A percentile compares a stretch with the other conserved stretches of the same genome.
phyloP scores from a whole-genome alignment of 2,113 vertebrate genomes.

The Anas platyrhynchos region DNA sequence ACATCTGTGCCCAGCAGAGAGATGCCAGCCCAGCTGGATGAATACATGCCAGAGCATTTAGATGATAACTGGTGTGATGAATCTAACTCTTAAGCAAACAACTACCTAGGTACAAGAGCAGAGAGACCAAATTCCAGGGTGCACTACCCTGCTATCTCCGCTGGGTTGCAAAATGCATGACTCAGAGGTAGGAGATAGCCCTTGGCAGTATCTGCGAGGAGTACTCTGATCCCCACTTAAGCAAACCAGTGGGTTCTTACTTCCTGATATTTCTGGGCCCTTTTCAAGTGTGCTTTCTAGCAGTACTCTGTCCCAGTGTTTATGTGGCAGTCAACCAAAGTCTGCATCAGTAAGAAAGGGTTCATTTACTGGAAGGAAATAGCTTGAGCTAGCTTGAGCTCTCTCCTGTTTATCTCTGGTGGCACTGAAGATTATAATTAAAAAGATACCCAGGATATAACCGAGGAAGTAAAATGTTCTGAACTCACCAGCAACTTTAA shows the following conservation, averaged over 20 bases:
- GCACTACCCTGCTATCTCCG: neutral
- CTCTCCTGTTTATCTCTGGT: neutral
- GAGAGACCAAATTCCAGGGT: slow-evolving; percentile 18
- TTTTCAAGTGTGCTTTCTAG: neutral
- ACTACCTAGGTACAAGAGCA: slow-evolving; percentile 13
- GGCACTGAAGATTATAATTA: neutral
- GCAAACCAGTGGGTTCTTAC: neutral
- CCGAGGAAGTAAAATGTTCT: neutral
- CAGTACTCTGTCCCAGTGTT: neutral
- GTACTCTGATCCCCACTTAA: neutral
- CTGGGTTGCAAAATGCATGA: neutral
- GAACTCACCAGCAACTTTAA: neutral
- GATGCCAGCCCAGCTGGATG: slow-evolving; percentile 2
- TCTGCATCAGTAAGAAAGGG: neutral
- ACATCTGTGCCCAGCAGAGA: neutral
- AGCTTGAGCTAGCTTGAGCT: neutral
- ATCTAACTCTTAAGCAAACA: slow-evolving; percentile 15
- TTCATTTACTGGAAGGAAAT: neutral
- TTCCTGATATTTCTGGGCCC: neutral
- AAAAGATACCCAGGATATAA: neutral
- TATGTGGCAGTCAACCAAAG: neutral
- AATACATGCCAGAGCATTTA: neutral
- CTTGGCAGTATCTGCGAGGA: neutral
- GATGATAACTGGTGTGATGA: neutral
- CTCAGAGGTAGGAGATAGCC: slow-evolving; percentile 12